Conservation (phyloP, 1,140 invertebrate species). For the Zaprionus ghesquierei region DNA sequence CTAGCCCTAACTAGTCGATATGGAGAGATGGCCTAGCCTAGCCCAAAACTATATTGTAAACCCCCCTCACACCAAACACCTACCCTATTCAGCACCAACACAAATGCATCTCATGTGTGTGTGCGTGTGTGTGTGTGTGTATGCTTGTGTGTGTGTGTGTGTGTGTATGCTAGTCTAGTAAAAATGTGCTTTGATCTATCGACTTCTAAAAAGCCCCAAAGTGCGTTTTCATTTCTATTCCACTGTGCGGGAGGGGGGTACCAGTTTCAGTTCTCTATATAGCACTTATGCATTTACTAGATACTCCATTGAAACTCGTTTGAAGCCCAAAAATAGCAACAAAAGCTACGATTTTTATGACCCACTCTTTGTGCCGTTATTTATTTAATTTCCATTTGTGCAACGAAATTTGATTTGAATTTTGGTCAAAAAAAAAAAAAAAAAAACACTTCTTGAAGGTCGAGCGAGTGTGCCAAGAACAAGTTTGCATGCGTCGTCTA, state of each 20-base stretch:
- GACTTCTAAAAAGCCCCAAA: not conserved
- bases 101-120: not conserved
- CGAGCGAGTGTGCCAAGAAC: not conserved
- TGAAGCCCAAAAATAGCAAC: not conserved
- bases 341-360: not conserved
- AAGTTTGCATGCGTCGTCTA: not conserved
- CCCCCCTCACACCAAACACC: not conserved
- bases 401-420: not conserved
- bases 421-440: too few species aligned
- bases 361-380: not conserved
- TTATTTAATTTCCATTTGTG: not conserved
- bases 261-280: not conserved
- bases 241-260: not conserved
- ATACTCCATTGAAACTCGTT: not conserved
- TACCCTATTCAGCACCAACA: not conserved
- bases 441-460: not conserved
- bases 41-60: slow-evolving; percentile 16
- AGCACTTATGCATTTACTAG: not conserved
- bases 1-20: slow-evolving; percentile 22
- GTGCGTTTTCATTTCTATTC: not conserved
- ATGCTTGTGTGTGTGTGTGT: not conserved
- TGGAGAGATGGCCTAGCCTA: slow-evolving; percentile 16
- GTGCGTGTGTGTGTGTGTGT: not conserved
- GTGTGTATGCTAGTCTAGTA: slow-evolving; percentile 21
- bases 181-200: slow-evolving; percentile 27